Conservation (phyloP, 2,888 invertebrate genomes). For the Lepidonotus clava region DNA sequence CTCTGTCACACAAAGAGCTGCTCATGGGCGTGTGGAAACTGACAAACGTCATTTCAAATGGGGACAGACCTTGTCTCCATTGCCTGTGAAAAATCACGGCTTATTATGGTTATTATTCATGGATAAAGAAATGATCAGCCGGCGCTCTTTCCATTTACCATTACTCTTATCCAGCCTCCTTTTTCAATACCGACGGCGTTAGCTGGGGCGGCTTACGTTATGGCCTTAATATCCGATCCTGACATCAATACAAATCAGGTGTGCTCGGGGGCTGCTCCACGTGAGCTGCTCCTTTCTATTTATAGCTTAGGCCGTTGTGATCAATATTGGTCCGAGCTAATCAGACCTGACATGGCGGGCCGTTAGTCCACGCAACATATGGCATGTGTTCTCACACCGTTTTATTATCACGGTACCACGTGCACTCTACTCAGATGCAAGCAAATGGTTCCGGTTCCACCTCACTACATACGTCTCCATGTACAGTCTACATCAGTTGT, state of each 20-base stretch:
- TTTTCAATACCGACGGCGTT: neutral
- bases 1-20: slow-evolving; percentile 18
- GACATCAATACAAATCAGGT: slow-evolving; percentile 31
- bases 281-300: slow-evolving; percentile 19
- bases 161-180: neutral
- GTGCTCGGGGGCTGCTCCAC: slow-evolving; percentile 1
- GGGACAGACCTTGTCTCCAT: too few relatives aligned
- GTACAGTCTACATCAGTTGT: too few relatives aligned
- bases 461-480: too few relatives aligned
- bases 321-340: neutral
- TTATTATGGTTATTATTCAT: neutral
- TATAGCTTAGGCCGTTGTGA: neutral
- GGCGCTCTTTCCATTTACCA: neutral
- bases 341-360: neutral
- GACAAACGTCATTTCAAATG: too few relatives aligned
- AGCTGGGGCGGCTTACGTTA: neutral
- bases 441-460: too few relatives aligned
- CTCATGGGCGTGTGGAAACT: too few relatives aligned
- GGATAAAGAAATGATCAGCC: neutral
- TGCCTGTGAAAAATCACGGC: too few relatives aligned
- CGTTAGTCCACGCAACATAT: neutral
- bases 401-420: neutral
- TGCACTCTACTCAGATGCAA: too few relatives aligned
- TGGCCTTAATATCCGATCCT: neutral
- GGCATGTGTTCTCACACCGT: slow-evolving; percentile 9